phyloP scores from a whole-genome alignment of 2,888 invertebrate genomes.

The Hofmannophila pseudospretella region DNA sequence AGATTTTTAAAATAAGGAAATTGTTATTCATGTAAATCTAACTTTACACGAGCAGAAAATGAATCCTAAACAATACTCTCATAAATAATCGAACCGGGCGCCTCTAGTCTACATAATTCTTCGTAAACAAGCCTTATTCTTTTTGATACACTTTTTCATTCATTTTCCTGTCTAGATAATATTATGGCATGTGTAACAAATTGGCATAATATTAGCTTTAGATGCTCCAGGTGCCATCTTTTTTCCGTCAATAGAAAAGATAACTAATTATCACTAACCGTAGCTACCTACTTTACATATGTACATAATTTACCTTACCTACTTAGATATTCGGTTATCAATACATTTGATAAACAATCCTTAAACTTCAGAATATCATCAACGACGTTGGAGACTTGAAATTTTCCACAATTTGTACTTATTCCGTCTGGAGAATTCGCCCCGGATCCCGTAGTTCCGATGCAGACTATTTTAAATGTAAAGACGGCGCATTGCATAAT shows the following conservation, averaged over 20 bases:
- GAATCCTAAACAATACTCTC: slow-evolving; percentile 63
- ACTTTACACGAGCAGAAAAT: slow-evolving; percentile 69
- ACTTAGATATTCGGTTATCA: too few species aligned
- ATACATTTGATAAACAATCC: neutral
- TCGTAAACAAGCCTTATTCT: slow-evolving; percentile 27
- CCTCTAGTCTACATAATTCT: slow-evolving; percentile 30
- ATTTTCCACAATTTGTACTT: slow-evolving; percentile 72
- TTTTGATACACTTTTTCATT: neutral
- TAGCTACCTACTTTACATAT: too few species aligned
- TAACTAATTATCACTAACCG: too few species aligned
- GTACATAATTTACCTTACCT: too few species aligned
- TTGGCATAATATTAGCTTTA: too few species aligned
- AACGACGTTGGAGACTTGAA: slow-evolving; percentile 53
- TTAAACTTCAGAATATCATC: slow-evolving; percentile 42
- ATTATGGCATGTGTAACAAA: neutral
- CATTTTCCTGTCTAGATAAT: neutral
- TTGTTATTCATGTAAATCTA: slow-evolving; percentile 70
- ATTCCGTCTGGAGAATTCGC: slow-evolving; percentile 69
- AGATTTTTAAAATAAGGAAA: slow-evolving; percentile 64
- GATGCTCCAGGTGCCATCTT: too few species aligned
- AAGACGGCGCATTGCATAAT: slow-evolving; percentile 72
- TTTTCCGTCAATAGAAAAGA: too few species aligned
- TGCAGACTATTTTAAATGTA: slow-evolving; percentile 73
- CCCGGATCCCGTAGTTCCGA: slow-evolving; percentile 57
- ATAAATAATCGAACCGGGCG: slow-evolving; percentile 58